phyloP scores from a whole-genome alignment of 2,113 vertebrate species.

The Microtus richardsoni region DNA sequence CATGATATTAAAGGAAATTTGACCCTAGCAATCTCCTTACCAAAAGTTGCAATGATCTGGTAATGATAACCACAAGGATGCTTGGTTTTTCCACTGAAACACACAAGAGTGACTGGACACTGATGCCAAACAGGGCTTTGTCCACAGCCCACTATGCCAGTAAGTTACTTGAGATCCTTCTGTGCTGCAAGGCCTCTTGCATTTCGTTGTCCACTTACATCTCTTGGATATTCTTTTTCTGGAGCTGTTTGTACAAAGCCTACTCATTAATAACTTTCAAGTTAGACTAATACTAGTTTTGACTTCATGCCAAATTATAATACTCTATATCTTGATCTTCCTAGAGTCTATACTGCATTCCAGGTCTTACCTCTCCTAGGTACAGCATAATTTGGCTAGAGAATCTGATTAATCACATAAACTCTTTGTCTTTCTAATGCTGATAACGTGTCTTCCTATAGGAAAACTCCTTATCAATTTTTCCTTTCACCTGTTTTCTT shows the following conservation, averaged over 20 bases:
- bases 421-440: not conserved
- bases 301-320: not conserved
- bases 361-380: not conserved
- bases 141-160: too few relatives aligned
- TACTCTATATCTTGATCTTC: not conserved
- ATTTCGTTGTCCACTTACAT: fast-evolving
- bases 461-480: not conserved
- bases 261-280: not conserved
- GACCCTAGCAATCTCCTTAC: not conserved
- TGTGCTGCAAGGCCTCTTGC: fast-evolving
- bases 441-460: not conserved
- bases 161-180: not conserved
- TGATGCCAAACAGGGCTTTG: fast-evolving
- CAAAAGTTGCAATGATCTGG: not conserved
- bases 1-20: not conserved
- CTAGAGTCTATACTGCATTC: not conserved
- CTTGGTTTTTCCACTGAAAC: not conserved
- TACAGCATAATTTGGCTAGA: not conserved
- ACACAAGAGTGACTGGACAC: not conserved
- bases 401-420: not conserved
- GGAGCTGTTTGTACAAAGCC: not conserved
- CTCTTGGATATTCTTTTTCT: not conserved
- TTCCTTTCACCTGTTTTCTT: not conserved
- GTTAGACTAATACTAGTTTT: not conserved
- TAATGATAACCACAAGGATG: not conserved